phyloP scores from a whole-genome alignment of 2,113 vertebrate genomes.

The Malurus cyaneus region DNA sequence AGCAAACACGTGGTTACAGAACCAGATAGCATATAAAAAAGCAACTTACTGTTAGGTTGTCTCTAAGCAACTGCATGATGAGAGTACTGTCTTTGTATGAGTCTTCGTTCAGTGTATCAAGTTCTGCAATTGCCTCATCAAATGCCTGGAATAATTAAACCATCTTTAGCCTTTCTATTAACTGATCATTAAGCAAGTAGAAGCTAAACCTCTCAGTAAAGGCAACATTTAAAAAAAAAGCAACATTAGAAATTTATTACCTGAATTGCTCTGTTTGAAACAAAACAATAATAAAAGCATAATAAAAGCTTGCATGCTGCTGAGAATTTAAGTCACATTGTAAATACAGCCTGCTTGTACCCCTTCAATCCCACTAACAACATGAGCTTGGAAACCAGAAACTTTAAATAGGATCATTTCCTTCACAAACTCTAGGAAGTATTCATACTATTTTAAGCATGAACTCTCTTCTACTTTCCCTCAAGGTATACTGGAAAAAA shows the following conservation, averaged over 20 bases:
- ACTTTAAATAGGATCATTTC: not conserved
- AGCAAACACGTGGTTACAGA: not conserved
- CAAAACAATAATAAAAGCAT: not conserved
- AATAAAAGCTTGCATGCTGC: not conserved
- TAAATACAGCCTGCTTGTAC: not conserved
- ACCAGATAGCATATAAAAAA: not conserved
- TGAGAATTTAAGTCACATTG: not conserved
- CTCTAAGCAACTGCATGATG: slow-evolving; percentile 99
- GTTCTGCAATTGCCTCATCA: slow-evolving; percentile 93
- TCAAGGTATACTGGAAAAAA: not conserved
- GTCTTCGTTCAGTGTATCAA: slow-evolving; percentile 94
- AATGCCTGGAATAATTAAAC: slow-evolving; percentile 82
- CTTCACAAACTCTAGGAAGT: not conserved
- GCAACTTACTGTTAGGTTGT: slow-evolving; percentile 96
- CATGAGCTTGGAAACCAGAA: not conserved
- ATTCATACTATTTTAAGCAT: not conserved
- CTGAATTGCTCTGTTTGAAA: not conserved
- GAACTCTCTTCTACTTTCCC: not conserved
- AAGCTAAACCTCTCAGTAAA: not conserved
- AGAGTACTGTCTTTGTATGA: slow-evolving; percentile 99
- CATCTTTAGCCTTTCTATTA: not conserved
- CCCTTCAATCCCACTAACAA: not conserved
- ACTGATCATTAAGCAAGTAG: not conserved
- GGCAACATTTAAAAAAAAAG: not conserved
- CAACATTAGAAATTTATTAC: not conserved